phyloP scores from a whole-genome alignment of 1,140 invertebrate species.

The Ceratina calcarata region DNA sequence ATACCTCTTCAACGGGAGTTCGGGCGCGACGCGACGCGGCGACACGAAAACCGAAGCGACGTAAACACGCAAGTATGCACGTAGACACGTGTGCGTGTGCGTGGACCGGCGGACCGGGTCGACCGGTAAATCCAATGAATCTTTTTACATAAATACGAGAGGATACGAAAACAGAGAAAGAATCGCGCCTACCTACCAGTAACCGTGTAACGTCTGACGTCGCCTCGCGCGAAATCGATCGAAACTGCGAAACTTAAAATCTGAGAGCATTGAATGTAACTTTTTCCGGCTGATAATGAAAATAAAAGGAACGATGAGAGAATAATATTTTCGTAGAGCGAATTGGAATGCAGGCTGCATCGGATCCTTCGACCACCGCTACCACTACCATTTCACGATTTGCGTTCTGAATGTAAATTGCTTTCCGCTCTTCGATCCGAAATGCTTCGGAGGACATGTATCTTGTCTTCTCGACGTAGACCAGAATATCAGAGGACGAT shows the following conservation, averaged over 20 bases:
- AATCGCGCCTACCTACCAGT: too few species aligned
- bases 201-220: too few species aligned
- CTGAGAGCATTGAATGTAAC: too few species aligned
- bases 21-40: not conserved
- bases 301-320: slow-evolving; percentile 32
- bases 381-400: slow-evolving; percentile 42
- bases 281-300: not conserved
- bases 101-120: not conserved
- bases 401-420: slow-evolving; percentile 65
- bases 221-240: too few species aligned
- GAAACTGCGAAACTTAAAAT: too few species aligned
- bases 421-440: not conserved
- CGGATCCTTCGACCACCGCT: slow-evolving; percentile 35
- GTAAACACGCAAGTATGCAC: not conserved
- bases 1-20: not conserved
- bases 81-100: too few species aligned
- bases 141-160: not conserved
- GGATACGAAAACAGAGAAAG: not conserved
- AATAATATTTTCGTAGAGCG: slow-evolving; percentile 5
- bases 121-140: not conserved
- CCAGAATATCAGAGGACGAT: too few species aligned
- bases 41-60: not conserved
- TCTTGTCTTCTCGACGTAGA: too few species aligned
- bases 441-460: too few species aligned
- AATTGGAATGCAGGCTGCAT: slow-evolving; percentile 68